These are phyloP conservation scores for Ceramica pisi DNA, from an alignment of 2,888 invertebrate genomes.

Conservation along the genomic window DNA sequence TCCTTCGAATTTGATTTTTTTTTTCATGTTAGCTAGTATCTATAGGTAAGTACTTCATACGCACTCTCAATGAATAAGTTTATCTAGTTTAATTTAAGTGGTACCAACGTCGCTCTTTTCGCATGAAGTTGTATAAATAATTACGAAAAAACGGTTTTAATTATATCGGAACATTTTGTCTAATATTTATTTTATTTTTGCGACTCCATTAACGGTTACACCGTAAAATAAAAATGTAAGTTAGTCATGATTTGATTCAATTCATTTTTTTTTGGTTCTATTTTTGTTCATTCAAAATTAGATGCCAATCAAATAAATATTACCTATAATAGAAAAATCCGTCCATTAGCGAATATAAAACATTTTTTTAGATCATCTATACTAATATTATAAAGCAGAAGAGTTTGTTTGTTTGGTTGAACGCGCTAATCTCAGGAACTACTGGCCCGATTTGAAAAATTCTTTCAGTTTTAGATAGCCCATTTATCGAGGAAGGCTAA, in stretches of 20 bases:
- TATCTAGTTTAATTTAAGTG: background rate
- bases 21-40: background rate
- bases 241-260: too few relatives aligned
- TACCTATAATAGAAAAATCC: background rate
- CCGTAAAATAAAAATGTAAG: too few relatives aligned
- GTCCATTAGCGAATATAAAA: background rate
- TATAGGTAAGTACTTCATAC: too few relatives aligned
- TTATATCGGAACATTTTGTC: background rate
- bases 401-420: too few relatives aligned
- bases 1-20: background rate
- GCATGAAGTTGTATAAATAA: background rate
- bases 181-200: background rate
- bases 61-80: background rate
- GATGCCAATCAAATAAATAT: too few relatives aligned
- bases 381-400: too few relatives aligned
- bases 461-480: too few relatives aligned
- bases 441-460: too few relatives aligned
- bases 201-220: background rate
- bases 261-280: background rate
- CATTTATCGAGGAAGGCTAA: too few relatives aligned
- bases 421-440: too few relatives aligned
- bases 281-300: background rate
- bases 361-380: constrained; percentile 6
- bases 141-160: background rate
- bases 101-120: background rate